These are phyloP conservation scores for Kryptolebias marmoratus DNA, from an alignment of 2,113 vertebrate genomes.

Conservation along the genomic window DNA sequence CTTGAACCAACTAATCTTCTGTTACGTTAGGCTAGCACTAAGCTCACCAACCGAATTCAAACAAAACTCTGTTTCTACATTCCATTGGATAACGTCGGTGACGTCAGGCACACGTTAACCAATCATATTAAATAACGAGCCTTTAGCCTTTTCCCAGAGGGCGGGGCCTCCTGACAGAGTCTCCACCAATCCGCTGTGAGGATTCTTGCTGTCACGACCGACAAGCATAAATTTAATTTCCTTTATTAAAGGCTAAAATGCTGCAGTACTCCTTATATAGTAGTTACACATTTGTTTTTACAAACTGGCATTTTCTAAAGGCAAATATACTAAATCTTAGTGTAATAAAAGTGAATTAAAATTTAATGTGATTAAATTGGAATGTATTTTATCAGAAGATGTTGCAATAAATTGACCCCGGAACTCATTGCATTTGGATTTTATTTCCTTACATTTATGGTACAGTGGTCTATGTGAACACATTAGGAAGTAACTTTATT, in stretches of 20 bases:
- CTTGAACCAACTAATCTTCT: conserved; percentile 50
- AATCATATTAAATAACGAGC: conserved; percentile 30
- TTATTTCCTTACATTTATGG: no score
- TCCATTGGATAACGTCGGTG: conserved; percentile 51
- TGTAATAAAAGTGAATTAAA: no score
- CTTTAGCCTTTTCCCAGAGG: neutral
- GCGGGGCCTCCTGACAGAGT: neutral
- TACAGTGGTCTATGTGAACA: neutral
- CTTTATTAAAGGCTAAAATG: no score
- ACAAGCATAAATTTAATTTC: neutral
- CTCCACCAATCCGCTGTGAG: neutral
- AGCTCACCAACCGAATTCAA: conserved; percentile 63
- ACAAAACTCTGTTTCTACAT: neutral
- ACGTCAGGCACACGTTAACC: conserved; percentile 28
- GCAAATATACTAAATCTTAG: no score
- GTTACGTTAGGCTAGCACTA: conserved; percentile 18
- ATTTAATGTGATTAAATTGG: no score
- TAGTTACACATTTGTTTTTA: no score
- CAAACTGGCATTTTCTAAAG: no score
- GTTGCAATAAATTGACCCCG: no score
- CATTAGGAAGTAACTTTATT: neutral
- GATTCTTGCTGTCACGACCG: neutral
- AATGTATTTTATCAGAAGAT: no score
- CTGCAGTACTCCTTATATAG: no score
- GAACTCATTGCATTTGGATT: no score